Conservation (phyloP, 2,113 vertebrate species). For the Mola mola region DNA sequence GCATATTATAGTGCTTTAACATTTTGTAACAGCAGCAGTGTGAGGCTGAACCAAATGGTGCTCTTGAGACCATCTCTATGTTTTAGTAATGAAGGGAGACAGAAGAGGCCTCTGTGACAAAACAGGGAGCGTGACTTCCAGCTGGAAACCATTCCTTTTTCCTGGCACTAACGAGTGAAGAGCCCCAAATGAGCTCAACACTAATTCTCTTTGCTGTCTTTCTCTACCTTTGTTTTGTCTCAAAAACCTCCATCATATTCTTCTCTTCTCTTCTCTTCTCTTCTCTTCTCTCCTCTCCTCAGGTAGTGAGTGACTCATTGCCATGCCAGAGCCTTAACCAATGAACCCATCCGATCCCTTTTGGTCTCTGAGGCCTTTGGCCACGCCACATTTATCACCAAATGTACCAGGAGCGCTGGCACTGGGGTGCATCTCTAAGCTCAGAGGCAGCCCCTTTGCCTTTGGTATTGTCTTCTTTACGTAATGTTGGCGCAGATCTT, state of each 20-base stretch:
- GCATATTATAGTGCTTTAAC: no score
- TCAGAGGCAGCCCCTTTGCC: constrained; percentile 7
- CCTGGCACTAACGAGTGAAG: constrained; percentile 32
- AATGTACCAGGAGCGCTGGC: constrained; percentile 49
- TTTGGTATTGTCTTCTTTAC: constrained; percentile 4
- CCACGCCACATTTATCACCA: constrained; percentile 69
- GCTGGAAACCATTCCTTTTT: constrained; percentile 57
- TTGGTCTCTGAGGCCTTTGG: constrained; percentile 41
- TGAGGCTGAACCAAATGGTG: constrained; percentile 17
- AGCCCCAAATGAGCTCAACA: constrained; percentile 27
- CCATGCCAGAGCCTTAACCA: constrained; percentile 39
- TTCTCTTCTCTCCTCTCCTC: constrained; percentile 5
- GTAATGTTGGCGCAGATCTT: constrained; percentile 32
- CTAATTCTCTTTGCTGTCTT: constrained; percentile 25
- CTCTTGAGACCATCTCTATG: constrained; percentile 16
- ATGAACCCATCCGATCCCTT: constrained; percentile 53
- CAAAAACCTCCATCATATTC: no score
- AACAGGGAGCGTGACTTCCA: constrained; percentile 48
- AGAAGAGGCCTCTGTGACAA: constrained; percentile 41
- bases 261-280: constrained; percentile 11
- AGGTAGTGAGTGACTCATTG: constrained; percentile 45
- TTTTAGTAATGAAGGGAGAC: constrained; percentile 46
- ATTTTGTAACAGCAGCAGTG: not conserved
- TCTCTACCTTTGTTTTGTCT: not conserved
- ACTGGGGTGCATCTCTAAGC: constrained; percentile 28